phyloP scores from a whole-genome alignment of 2,113 vertebrate genomes.

The Lontra canadensis region DNA sequence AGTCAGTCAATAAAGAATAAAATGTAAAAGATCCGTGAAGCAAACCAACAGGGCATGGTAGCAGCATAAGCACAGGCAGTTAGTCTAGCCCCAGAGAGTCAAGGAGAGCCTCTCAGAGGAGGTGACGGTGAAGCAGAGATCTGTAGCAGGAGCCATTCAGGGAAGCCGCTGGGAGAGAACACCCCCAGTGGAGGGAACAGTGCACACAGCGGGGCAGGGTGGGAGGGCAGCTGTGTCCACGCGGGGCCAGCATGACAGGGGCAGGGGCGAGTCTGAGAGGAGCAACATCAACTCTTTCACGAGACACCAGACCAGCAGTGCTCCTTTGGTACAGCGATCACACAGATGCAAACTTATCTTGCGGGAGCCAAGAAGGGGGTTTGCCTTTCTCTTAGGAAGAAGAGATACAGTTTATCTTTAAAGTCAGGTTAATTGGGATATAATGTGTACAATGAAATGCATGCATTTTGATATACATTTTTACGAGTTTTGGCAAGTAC shows the following conservation, averaged over 20 bases:
- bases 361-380: background rate
- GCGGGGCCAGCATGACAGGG: fast-evolving
- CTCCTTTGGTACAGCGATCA: background rate
- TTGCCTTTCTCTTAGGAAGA: background rate
- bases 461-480: background rate
- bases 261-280: no score
- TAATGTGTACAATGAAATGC: background rate
- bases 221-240: background rate
- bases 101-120: background rate
- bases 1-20: background rate
- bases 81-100: background rate
- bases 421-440: background rate
- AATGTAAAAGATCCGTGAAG: background rate
- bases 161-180: background rate
- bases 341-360: background rate
- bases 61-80: background rate
- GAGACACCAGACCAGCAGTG: background rate
- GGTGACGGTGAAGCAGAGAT: background rate
- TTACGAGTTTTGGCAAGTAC: background rate
- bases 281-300: background rate
- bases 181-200: fast-evolving
- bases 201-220: fast-evolving
- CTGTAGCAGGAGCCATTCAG: background rate
- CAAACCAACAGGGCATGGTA: background rate
- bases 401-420: background rate